A percentile compares a stretch with the other conserved stretches of the same genome.
Conservation (phyloP, 2,888 invertebrate genomes). For the Frankliniella intonsa region DNA sequence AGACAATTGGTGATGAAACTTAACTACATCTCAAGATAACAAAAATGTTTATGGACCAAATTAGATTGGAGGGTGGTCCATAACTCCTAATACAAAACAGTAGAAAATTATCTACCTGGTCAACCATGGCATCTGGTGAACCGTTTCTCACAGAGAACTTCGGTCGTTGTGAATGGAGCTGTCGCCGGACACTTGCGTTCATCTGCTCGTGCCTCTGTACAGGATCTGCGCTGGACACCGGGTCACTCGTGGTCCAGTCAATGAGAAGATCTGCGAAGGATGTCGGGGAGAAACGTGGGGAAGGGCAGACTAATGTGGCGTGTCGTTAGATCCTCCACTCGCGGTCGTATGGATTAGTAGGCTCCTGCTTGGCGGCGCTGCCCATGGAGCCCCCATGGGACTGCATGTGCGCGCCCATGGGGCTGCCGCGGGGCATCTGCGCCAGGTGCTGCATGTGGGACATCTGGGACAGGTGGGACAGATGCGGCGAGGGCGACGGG, state of each 20-base stretch:
- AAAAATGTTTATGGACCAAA: too few species aligned
- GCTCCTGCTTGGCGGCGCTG: background rate
- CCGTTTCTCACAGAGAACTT: too few species aligned
- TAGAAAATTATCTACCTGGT: background rate
- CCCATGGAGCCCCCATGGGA: background rate
- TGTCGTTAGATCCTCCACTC: background rate
- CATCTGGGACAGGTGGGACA: slow-evolving; percentile 10
- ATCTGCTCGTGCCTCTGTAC: background rate
- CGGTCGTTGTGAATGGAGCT: too few species aligned
- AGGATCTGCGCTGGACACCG: background rate
- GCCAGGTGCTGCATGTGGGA: slow-evolving; percentile 12
- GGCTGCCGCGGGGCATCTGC: background rate
- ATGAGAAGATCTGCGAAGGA: background rate
- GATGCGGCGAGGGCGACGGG: background rate
- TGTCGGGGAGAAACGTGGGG: background rate
- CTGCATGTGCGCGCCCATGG: background rate
- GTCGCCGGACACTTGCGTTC: background rate
- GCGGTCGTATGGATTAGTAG: background rate
- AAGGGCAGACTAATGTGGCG: background rate
- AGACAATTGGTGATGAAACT: background rate
- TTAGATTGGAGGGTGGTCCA: background rate
- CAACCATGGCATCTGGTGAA: too few species aligned
- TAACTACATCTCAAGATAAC: background rate
- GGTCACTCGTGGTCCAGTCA: background rate
- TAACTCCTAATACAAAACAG: background rate